phyloP scores from a whole-genome alignment of 2,888 invertebrate genomes.

The Limenitis camilla region DNA sequence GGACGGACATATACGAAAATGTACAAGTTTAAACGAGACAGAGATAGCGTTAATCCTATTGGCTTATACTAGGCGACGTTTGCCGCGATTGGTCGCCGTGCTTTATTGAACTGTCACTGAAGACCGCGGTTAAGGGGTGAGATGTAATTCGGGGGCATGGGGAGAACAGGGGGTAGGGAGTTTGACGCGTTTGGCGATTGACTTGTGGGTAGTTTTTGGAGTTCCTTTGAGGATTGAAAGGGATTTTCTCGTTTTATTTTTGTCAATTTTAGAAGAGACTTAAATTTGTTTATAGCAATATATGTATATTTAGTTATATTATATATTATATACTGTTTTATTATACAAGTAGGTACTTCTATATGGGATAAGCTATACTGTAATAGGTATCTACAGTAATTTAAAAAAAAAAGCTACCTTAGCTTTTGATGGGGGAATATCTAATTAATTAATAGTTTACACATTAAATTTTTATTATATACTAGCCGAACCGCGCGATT shows the following conservation, averaged over 20 bases:
- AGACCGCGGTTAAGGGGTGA: conserved; percentile 68
- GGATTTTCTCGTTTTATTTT: conserved; percentile 23
- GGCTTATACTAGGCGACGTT: conserved; percentile 73
- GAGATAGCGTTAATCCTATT: conserved; percentile 69
- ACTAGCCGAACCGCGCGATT: too few relatives aligned
- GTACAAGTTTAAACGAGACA: conserved; percentile 37
- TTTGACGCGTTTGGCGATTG: conserved; percentile 71
- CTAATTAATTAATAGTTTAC: too few relatives aligned
- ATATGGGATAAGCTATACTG: too few relatives aligned
- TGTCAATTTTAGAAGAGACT: neutral
- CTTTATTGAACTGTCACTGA: conserved; percentile 74
- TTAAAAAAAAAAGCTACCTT: too few relatives aligned
- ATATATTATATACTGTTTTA: too few relatives aligned
- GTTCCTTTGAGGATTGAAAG: conserved; percentile 45
- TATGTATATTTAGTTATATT: too few relatives aligned
- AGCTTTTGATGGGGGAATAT: too few relatives aligned
- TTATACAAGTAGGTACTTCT: too few relatives aligned
- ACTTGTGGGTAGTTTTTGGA: conserved; percentile 72
- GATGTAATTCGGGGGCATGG: conserved; percentile 66
- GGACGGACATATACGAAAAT: conserved; percentile 34
- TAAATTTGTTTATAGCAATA: neutral
- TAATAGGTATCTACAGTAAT: too few relatives aligned
- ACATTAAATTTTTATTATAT: too few relatives aligned
- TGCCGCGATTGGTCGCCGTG: conserved; percentile 71
- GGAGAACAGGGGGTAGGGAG: conserved; percentile 41